Evolutionary conservation across 1,140 invertebrate genomes (phyloP), one percentile per base, ranked within the genome.

Genomic region (Trichoplusia ni): DNA sequence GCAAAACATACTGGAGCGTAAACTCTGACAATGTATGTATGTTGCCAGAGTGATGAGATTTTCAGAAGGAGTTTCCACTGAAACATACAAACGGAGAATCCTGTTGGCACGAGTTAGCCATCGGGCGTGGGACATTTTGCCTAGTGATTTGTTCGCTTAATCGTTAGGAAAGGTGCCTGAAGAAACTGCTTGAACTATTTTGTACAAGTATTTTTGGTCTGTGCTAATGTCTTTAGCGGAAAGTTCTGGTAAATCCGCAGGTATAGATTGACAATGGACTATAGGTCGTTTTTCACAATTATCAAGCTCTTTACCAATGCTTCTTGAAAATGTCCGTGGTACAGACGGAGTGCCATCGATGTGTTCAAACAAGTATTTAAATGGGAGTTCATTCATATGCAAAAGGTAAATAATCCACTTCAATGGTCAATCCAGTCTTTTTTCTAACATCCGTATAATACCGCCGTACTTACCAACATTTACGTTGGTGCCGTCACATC

Each of bases 101-200:
- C 77, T 59, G 44, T 82, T 84, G 18, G 78, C 77, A 8, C 59
- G 40, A 29, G 82, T 84, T 1, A 86, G 51, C 79, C 82, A 85
- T 5, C 83, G 51, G 3, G 79, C 60, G 73, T 85, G 77, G 4
- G 72, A 64, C 6, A 86, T 54, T 46, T 73, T 67, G n/a, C 75
- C 77, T 16, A 79, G 79, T 7, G 64, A 49, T 59, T 56, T 73
- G 44, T 69, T 69, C 29, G 61, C 29, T 2, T 9, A 4, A 31
- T 31, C 29, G 29, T 31, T 31, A 31, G 29, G 29, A 31, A 31
- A 31, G 29, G 29, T 31, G 29, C 29, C 29, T 31, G 29, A n/a
- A n/a, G 29, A 31, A 31, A 31, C 29, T 38, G 37, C 37, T 38
- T 38, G 1, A 16, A 38, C 37, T 38, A 38, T 38, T 38, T 18